phyloP scores from a whole-genome alignment of 2,797 vertebrate species.

The Sebastiscus tertius region DNA sequence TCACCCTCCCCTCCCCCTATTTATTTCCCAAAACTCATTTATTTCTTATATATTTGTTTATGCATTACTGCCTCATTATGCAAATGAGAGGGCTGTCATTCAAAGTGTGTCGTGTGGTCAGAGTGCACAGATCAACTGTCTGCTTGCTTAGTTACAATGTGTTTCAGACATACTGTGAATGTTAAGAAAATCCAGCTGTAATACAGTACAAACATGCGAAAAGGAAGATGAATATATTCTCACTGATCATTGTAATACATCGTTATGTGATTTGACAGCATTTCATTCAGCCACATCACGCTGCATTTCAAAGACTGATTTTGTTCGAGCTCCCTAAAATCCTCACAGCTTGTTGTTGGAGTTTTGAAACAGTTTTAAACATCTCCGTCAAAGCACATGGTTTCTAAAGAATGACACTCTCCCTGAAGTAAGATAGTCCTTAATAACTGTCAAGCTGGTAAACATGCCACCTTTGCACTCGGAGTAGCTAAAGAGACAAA shows the following conservation, averaged over 20 bases:
- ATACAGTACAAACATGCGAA: not conserved
- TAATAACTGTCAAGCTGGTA: not conserved
- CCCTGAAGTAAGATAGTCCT: not conserved
- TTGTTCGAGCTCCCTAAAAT: not conserved
- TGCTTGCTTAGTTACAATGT: not conserved
- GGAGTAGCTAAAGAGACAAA: not conserved
- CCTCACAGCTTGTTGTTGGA: not conserved
- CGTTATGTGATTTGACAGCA: not conserved
- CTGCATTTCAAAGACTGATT: not conserved
- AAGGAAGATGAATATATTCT: not conserved
- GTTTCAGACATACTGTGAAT: not conserved
- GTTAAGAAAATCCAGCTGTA: not conserved
- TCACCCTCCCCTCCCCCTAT: too few species aligned
- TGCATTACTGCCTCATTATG: too few species aligned
- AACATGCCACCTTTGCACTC: not conserved
- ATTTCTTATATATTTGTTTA: too few species aligned
- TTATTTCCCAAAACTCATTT: too few species aligned
- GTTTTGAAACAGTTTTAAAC: not conserved
- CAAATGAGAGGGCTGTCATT: too few species aligned
- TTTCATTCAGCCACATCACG: not conserved
- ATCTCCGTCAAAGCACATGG: not conserved
- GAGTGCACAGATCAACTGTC: too few species aligned
- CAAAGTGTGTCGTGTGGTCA: too few species aligned
- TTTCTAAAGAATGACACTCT: not conserved
- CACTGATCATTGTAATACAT: not conserved